A percentile compares a stretch with the other conserved stretches of the same genome.
phyloP scores from a whole-genome alignment of 2,797 vertebrate species.

The Tarsius wallacei region DNA sequence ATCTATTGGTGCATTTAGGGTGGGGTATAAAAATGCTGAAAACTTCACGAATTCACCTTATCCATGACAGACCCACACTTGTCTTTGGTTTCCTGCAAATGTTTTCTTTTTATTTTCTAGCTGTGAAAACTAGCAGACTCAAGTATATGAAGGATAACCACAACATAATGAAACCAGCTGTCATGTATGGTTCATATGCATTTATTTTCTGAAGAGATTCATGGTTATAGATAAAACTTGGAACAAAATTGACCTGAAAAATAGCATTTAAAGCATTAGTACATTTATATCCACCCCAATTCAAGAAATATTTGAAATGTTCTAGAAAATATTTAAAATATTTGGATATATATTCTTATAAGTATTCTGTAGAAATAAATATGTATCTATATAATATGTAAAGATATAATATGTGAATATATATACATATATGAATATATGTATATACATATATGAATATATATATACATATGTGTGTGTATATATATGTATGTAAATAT shows the following conservation, averaged over 20 bases:
- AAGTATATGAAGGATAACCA: background rate
- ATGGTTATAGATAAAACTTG: background rate
- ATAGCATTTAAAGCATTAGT: background rate
- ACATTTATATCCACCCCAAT: background rate
- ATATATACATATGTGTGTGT: background rate
- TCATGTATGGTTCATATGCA: background rate
- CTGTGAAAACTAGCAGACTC: background rate
- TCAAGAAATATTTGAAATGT: background rate
- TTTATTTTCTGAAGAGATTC: background rate
- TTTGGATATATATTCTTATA: background rate
- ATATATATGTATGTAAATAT: background rate
- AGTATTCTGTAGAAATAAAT: background rate
- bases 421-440: background rate
- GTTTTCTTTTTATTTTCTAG: background rate
- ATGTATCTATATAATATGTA: background rate
- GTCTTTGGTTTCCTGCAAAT: constrained; percentile 32
- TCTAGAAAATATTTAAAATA: constrained; percentile 25
- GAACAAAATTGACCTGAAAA: constrained; percentile 29
- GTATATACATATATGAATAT: background rate
- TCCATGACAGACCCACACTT: background rate
- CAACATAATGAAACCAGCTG: background rate
- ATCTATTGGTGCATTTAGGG: background rate
- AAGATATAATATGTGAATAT: no score
- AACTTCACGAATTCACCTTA: constrained; percentile 7
- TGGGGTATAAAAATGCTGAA: background rate